These are phyloP conservation scores for Turritopsis rubra DNA, from an alignment of 30 jellyfish, hydroid and myxozoan species.

Conservation along the genomic window DNA sequence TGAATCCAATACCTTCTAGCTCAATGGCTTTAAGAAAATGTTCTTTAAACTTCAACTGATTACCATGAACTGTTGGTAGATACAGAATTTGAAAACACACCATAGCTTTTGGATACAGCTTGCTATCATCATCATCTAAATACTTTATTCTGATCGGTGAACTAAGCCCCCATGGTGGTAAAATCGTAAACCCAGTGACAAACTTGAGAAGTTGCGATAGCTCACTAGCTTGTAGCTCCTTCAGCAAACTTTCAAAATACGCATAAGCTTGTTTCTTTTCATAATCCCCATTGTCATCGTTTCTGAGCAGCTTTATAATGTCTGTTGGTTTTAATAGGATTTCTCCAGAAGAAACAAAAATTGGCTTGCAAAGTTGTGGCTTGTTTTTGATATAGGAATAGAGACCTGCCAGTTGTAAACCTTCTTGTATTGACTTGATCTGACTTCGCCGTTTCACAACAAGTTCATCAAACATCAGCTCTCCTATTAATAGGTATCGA, in stretches of 20 bases:
- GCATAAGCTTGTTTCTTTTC: slow-evolving; percentile 1
- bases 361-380: neutral
- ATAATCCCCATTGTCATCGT: neutral
- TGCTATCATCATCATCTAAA: neutral
- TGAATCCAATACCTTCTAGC: neutral
- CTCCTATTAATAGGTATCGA: neutral
- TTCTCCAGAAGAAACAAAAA: slow-evolving; percentile 7
- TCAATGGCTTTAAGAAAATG: neutral
- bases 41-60: neutral
- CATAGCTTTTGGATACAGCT: neutral
- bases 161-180: neutral
- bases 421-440: neutral
- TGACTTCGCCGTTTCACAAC: slow-evolving; percentile 4
- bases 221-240: neutral
- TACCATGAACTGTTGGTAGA: neutral
- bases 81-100: neutral
- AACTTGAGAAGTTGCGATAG: neutral
- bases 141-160: neutral
- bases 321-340: neutral
- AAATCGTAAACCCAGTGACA: neutral
- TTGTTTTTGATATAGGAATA: slow-evolving; percentile 1
- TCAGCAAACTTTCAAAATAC: neutral
- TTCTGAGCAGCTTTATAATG: neutral
- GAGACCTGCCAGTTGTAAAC: neutral
- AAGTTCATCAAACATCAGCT: neutral